Conservation (phyloP, 2,888 invertebrate species). For the Stenurella melanura region DNA sequence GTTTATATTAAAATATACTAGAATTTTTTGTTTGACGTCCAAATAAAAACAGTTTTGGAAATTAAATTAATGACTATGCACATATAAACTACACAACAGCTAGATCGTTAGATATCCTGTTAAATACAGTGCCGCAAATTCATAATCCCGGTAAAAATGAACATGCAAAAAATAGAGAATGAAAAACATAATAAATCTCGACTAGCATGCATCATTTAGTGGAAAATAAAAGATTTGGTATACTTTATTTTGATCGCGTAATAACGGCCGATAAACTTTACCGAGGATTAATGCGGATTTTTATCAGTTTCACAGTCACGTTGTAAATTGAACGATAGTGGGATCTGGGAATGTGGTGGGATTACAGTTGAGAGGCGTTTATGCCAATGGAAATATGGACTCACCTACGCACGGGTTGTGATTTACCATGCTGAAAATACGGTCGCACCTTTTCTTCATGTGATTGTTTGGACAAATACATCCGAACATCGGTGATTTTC, state of each 20-base stretch:
- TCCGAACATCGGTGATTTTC: conserved; percentile 92
- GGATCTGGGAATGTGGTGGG: conserved; percentile 29
- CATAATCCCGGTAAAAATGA: conserved; percentile 45
- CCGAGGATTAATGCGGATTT: conserved; percentile 25
- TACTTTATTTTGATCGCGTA: conserved; percentile 47
- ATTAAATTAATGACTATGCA: background rate
- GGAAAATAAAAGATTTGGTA: conserved; percentile 50
- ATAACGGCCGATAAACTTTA: conserved; percentile 33
- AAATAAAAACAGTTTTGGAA: background rate
- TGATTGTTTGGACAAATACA: conserved; percentile 94
- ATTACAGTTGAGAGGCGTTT: conserved; percentile 39
- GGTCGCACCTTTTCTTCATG: conserved; percentile 91
- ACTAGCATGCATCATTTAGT: conserved; percentile 47
- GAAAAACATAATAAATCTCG: conserved; percentile 46
- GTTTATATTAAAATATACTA: background rate
- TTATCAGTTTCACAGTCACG: conserved; percentile 16
- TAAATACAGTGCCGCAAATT: conserved; percentile 45
- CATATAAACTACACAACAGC: background rate
- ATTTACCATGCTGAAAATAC: conserved; percentile 91
- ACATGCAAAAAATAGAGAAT: conserved; percentile 48
- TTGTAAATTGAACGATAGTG: conserved; percentile 19
- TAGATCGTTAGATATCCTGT: conserved; percentile 40
- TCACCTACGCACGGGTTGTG: conserved; percentile 96
- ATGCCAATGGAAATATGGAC: conserved; percentile 68
- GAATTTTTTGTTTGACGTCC: background rate